Conservation (phyloP, 2,797 vertebrate genomes). For the Muscicapa striata region DNA sequence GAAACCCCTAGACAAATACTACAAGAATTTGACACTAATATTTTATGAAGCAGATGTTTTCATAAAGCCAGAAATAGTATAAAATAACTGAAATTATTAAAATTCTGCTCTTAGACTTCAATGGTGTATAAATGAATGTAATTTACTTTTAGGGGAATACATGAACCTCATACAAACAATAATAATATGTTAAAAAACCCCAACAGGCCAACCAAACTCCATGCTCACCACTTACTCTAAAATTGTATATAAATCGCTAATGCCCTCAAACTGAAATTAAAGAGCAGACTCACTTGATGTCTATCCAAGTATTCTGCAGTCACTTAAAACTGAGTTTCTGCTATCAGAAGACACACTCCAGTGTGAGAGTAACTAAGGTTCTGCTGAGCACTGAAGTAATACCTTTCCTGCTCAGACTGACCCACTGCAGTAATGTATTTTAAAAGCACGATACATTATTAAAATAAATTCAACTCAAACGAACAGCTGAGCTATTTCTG, state of each 20-base stretch:
- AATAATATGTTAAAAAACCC: neutral
- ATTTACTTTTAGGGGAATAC: neutral
- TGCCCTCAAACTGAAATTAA: neutral
- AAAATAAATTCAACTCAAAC: neutral
- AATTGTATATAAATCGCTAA: neutral
- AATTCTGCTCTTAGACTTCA: neutral
- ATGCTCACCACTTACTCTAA: neutral
- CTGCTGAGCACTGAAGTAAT: neutral
- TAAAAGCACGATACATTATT: neutral
- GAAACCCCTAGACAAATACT: neutral
- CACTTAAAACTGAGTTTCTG: neutral
- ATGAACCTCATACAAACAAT: neutral
- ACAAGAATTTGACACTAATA: neutral
- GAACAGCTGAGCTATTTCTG: neutral
- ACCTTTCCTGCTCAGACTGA: neutral
- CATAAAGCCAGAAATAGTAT: neutral
- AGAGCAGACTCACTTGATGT: neutral
- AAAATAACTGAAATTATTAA: neutral
- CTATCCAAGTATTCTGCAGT: neutral
- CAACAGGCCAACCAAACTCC: neutral
- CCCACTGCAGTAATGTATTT: neutral
- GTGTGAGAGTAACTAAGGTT: neutral
- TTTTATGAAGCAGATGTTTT: neutral
- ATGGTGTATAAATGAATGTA: neutral
- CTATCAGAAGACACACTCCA: neutral